phyloP scores from a whole-genome alignment of 2,113 vertebrate genomes.

The Labeo rohita region DNA sequence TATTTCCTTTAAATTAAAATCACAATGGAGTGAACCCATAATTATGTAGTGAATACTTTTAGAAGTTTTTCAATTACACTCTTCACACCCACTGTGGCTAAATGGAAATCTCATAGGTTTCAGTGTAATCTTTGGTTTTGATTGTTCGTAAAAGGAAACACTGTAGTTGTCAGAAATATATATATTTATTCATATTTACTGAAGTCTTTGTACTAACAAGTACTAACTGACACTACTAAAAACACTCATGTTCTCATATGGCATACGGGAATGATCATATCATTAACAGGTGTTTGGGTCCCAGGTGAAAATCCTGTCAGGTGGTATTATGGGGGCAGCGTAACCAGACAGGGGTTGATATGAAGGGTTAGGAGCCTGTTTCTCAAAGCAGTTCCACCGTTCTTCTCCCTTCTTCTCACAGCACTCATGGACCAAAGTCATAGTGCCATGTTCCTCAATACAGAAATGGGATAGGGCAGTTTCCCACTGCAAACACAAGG shows the following conservation, averaged over 20 bases:
- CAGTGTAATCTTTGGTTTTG: too few species aligned
- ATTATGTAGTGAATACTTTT: too few species aligned
- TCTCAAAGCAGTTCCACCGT: slow-evolving; percentile 67
- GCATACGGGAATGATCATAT: neutral
- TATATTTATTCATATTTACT: too few species aligned
- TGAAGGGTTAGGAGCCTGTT: slow-evolving; percentile 59
- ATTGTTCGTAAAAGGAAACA: too few species aligned
- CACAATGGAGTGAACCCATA: too few species aligned
- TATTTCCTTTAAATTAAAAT: too few species aligned
- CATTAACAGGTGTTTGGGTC: slow-evolving; percentile 54
- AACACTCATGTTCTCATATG: neutral
- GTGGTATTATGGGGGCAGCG: slow-evolving; percentile 11
- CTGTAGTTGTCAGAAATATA: too few species aligned
- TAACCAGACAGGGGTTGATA: slow-evolving; percentile 59
- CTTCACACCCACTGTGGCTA: too few species aligned
- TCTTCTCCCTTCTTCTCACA: slow-evolving; percentile 47
- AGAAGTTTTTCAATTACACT: too few species aligned
- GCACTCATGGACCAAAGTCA: slow-evolving; percentile 61
- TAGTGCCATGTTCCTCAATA: slow-evolving; percentile 62
- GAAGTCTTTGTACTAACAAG: too few species aligned
- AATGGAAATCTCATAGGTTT: too few species aligned
- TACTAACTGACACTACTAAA: too few species aligned
- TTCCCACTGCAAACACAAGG: slow-evolving; percentile 66
- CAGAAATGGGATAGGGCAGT: slow-evolving; percentile 68
- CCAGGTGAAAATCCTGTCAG: slow-evolving; percentile 60